These are phyloP conservation scores for Albula goreensis DNA, from an alignment of 2,113 vertebrate species.

Conservation along the genomic window DNA sequence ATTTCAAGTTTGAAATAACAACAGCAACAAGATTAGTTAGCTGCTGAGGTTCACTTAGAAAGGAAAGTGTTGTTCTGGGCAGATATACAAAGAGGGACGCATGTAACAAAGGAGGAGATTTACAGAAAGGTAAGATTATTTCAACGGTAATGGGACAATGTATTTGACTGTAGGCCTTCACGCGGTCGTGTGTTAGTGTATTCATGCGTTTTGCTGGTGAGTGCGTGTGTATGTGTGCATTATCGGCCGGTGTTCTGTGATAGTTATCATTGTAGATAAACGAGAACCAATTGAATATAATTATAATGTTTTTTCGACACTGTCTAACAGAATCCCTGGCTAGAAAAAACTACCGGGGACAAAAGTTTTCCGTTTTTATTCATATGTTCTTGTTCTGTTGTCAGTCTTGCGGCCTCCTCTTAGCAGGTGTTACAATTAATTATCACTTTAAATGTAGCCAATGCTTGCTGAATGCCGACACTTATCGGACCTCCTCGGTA, in stretches of 20 bases:
- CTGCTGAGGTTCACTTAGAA: background rate
- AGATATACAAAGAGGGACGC: constrained; percentile 22
- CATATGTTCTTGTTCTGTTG: background rate
- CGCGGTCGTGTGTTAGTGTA: background rate
- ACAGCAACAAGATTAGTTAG: background rate
- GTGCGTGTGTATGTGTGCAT: background rate
- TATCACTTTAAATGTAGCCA: background rate
- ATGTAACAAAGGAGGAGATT: constrained; percentile 23
- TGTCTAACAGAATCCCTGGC: no score
- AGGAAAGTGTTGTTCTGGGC: constrained; percentile 6
- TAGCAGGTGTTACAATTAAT: background rate
- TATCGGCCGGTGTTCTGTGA: background rate
- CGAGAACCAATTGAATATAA: background rate
- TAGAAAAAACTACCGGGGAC: background rate
- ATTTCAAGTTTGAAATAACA: constrained; percentile 30
- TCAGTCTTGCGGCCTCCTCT: background rate
- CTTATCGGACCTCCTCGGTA: background rate
- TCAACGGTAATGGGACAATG: background rate
- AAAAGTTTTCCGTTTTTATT: background rate
- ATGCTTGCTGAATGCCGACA: background rate
- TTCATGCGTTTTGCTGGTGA: background rate
- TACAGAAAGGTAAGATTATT: constrained; percentile 22
- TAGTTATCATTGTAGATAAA: background rate
- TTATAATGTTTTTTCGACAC: no score
- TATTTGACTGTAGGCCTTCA: constrained; percentile 3